Percentiles rank a stretch among this genome's conserved stretches.
phyloP scores from a whole-genome alignment of 2,888 invertebrate genomes.

The Ichneumon xanthorius region DNA sequence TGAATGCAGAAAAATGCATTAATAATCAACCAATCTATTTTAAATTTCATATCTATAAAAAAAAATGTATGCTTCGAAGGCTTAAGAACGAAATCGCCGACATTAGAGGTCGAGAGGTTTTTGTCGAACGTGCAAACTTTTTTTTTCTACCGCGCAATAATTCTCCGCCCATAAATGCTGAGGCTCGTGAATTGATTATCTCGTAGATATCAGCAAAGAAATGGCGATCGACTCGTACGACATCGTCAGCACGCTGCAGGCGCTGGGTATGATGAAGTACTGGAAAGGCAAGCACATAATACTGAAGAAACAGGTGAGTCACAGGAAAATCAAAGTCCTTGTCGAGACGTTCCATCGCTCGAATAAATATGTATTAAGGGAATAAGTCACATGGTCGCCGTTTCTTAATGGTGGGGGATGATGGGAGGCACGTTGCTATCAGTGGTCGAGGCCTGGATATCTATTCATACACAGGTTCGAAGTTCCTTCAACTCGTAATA shows the following conservation, averaged over 20 bases:
- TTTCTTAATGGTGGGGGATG: too few relatives aligned
- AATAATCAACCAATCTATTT: too few relatives aligned
- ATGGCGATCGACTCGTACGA: conserved; percentile 99
- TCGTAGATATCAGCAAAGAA: conserved; percentile 91
- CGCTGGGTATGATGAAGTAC: conserved; percentile 98
- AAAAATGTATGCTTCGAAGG: too few relatives aligned
- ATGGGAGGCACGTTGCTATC: too few relatives aligned
- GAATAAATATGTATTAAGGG: not conserved
- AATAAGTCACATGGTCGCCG: too few relatives aligned
- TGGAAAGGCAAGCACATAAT: conserved; percentile 99
- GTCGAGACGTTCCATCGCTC: not conserved
- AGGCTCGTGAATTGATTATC: not conserved
- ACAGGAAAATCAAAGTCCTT: not conserved
- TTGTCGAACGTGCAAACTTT: not conserved
- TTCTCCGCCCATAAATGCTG: not conserved
- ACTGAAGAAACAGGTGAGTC: conserved; percentile 93
- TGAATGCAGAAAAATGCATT: too few relatives aligned
- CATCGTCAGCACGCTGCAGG: conserved; percentile 98
- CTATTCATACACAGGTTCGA: too few relatives aligned
- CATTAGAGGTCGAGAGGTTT: not conserved
- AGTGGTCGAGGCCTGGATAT: too few relatives aligned
- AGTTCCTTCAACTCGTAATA: too few relatives aligned
- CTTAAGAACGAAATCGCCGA: not conserved
- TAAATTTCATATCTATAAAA: too few relatives aligned
- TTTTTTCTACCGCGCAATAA: not conserved